phyloP scores from a whole-genome alignment of 2,888 invertebrate species.

The Amphipoea lucens region DNA sequence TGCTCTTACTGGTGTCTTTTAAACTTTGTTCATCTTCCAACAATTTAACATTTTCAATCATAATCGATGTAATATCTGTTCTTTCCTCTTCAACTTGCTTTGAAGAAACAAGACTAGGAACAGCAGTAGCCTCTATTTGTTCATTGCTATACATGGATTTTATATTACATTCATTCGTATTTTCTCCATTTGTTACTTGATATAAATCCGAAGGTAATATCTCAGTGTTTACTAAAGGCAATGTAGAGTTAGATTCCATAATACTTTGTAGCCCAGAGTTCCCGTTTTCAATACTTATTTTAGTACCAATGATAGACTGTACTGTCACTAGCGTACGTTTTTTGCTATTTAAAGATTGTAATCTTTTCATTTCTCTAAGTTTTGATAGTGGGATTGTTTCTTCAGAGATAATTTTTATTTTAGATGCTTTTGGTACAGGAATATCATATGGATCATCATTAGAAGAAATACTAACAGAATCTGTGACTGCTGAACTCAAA shows the following conservation, averaged over 20 bases:
- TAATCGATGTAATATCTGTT: slow-evolving; percentile 7
- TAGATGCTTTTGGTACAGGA: slow-evolving; percentile 47
- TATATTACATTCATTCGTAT: slow-evolving; percentile 6
- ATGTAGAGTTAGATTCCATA: slow-evolving; percentile 2
- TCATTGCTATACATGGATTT: not conserved
- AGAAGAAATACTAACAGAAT: slow-evolving; percentile 4
- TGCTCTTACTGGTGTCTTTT: slow-evolving; percentile 7
- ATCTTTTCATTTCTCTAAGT: slow-evolving; percentile 63
- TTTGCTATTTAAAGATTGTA: slow-evolving; percentile 53
- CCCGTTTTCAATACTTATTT: slow-evolving; percentile 38
- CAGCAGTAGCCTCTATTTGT: not conserved
- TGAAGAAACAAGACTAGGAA: not conserved
- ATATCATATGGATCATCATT: slow-evolving; percentile 2
- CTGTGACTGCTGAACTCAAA: slow-evolving; percentile 18
- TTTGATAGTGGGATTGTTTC: slow-evolving; percentile 70
- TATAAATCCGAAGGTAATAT: slow-evolving; percentile 11
- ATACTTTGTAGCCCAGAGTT: slow-evolving; percentile 5
- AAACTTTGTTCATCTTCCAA: not conserved
- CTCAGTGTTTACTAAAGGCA: slow-evolving; percentile 3
- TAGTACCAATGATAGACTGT: slow-evolving; percentile 65
- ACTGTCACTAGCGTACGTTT: slow-evolving; percentile 69
- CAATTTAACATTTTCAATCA: slow-evolving; percentile 4
- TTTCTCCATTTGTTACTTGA: slow-evolving; percentile 6
- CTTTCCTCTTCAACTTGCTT: not conserved
- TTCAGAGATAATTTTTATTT: slow-evolving; percentile 77